A percentile compares a stretch with the other conserved stretches of the same genome.
Evolutionary conservation across 1,140 invertebrate species (phyloP).

Genomic region (Caerostris extrusa): DNA sequence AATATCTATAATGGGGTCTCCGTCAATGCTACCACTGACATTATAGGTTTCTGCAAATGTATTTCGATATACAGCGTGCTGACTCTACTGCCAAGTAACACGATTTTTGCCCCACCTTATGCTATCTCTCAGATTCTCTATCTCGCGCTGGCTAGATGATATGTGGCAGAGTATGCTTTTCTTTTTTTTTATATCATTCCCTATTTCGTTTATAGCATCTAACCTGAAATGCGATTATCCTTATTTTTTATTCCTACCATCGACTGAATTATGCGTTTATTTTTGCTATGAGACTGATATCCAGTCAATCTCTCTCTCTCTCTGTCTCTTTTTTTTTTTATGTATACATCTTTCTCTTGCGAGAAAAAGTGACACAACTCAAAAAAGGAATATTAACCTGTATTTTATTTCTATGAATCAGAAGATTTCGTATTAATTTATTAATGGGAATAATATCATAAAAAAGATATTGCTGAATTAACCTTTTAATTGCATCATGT

Average conservation of each 20-base stretch:
- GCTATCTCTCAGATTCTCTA: constrained; percentile 25
- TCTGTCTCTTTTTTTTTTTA: background rate
- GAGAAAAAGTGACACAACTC: too few species aligned
- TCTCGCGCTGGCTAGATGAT: constrained; percentile 41
- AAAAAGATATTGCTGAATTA: too few species aligned
- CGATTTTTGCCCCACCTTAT: constrained; percentile 63
- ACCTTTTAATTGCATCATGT: too few species aligned
- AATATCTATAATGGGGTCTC: constrained; percentile 75
- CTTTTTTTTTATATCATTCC: background rate
- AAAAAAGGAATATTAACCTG: too few species aligned
- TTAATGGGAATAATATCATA: too few species aligned
- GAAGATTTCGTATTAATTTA: too few species aligned
- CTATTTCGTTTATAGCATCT: constrained; percentile 1
- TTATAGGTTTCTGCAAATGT: constrained; percentile 75
- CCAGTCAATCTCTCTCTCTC: background rate
- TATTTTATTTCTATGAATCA: too few species aligned
- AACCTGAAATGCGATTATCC: constrained; percentile 57
- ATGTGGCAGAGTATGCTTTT: constrained; percentile 11
- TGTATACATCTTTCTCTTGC: background rate
- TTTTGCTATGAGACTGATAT: background rate
- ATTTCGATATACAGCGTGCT: constrained; percentile 57
- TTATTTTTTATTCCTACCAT: constrained; percentile 37
- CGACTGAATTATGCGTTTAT: constrained; percentile 48
- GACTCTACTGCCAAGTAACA: constrained; percentile 8
- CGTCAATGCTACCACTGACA: constrained; percentile 54